phyloP scores from a whole-genome alignment of 2,113 vertebrate species.

The Taurulus bubalis region DNA sequence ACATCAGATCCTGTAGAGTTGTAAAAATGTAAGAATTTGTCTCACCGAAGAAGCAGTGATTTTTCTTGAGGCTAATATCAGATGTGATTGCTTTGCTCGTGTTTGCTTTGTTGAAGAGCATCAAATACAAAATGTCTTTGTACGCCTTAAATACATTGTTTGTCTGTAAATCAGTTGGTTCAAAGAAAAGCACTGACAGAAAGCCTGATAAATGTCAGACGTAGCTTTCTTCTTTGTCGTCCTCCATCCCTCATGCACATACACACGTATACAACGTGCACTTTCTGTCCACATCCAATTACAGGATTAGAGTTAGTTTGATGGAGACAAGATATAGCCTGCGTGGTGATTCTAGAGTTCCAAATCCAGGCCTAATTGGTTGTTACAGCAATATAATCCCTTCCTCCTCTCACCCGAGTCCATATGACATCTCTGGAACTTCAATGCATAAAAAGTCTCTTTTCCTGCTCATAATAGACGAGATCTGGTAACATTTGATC shows the following conservation, averaged over 20 bases:
- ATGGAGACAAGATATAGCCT: slow-evolving; percentile 63
- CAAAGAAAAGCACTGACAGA: slow-evolving; percentile 7
- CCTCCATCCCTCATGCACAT: slow-evolving; percentile 9
- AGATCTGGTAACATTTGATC: slow-evolving; percentile 45
- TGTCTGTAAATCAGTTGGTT: slow-evolving; percentile 13
- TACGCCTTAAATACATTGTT: slow-evolving; percentile 29
- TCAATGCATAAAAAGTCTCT: slow-evolving; percentile 37
- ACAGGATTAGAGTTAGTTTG: slow-evolving; percentile 71
- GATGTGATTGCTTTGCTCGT: slow-evolving; percentile 33
- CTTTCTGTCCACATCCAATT: slow-evolving; percentile 42
- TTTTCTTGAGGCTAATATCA: not conserved
- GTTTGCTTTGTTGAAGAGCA: slow-evolving; percentile 26
- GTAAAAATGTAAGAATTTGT: slow-evolving; percentile 10
- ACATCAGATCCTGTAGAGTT: not conserved
- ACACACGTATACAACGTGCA: slow-evolving; percentile 6
- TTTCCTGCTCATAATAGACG: slow-evolving; percentile 25
- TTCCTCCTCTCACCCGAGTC: slow-evolving; percentile 20
- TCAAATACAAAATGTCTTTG: slow-evolving; percentile 14
- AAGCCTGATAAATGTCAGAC: slow-evolving; percentile 26
- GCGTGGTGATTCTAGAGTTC: slow-evolving; percentile 48
- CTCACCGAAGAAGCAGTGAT: not conserved
- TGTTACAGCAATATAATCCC: slow-evolving; percentile 75
- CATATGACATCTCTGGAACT: slow-evolving; percentile 59
- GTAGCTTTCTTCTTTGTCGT: slow-evolving; percentile 11
- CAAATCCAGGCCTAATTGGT: slow-evolving; percentile 76